These are phyloP conservation scores for Eufriesea mexicana DNA, from an alignment of 1,140 invertebrate genomes.

Conservation along the genomic window DNA sequence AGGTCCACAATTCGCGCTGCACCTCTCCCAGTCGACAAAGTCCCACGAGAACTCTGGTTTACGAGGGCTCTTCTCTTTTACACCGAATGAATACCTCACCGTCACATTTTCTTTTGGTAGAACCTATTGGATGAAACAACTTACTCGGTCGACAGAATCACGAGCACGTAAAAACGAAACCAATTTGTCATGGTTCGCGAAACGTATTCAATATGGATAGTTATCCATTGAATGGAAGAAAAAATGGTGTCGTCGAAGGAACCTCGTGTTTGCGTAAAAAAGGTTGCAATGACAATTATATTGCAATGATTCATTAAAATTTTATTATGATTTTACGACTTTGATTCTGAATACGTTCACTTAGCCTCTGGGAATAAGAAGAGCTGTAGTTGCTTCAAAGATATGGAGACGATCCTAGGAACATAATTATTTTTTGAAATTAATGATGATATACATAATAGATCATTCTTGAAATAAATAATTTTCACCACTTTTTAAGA, in stretches of 20 bases:
- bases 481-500: too few relatives aligned
- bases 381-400: too few relatives aligned
- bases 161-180: not conserved
- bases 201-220: not conserved
- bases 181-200: not conserved
- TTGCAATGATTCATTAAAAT: too few relatives aligned
- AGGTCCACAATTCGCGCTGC: slow-evolving; percentile 85
- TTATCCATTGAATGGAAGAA: not conserved
- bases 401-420: too few relatives aligned
- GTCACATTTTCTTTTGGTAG: slow-evolving; percentile 69
- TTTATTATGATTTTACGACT: too few relatives aligned
- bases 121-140: slow-evolving; percentile 56
- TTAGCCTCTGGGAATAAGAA: too few relatives aligned
- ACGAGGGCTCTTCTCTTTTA: slow-evolving; percentile 66
- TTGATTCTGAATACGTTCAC: too few relatives aligned
- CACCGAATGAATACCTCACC: slow-evolving; percentile 71
- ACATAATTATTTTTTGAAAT: too few relatives aligned
- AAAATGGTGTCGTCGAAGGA: not conserved
- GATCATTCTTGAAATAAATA: too few relatives aligned
- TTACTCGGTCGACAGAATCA: not conserved
- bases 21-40: slow-evolving; percentile 83
- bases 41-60: slow-evolving; percentile 83
- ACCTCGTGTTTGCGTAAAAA: not conserved
- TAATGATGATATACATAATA: too few relatives aligned
- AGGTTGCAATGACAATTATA: too few relatives aligned